Evolutionary conservation across 2,113 vertebrate genomes (phyloP), one percentile per base, ranked within the genome.

Genomic region (Brachyistius frenatus): DNA sequence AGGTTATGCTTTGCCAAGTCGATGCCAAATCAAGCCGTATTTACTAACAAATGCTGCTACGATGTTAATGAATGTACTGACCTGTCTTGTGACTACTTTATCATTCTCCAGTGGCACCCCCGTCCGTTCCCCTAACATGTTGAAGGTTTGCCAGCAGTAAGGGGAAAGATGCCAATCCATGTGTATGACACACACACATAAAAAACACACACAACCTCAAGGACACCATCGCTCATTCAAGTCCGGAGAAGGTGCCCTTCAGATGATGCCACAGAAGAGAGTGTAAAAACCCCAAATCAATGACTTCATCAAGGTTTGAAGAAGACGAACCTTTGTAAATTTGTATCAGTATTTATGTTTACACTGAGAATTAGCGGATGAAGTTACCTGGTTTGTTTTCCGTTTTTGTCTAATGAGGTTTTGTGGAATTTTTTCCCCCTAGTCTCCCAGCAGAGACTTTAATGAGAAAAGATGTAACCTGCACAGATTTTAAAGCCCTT

Each of bases 81-180:
- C 92, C 91, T 92, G 87, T 78, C 86, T 91, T 79, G 89, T 75
- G 85, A 92, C 90, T 76, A 93, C 91, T 95, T 92, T 85, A 93
- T 93, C 91, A 92, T 92, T 84, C 88, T 92, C 81, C 87, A 86
- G 88, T 92, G 89, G 84, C 92, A 90, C 72, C 86, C 49, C 81
- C 69, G 81, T 84, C 90, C 86, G 69, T 85, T 90, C 85, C 90
- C 85, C 68, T 9, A 88, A 91, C 83, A 78, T 52, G 86, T 88
- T 92, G 92, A 94, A 90, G 84, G 55, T 32, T 81, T 94, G 94
- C 94, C 94, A 95, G 89, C 84, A 87, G 88, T 83, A 65, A 81
- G 83, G 90, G 93, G 92, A 94, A 93, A 84, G 90, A 92, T 95
- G 94, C 94, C 94, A 94, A 93, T 92, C 91, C 85, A 86, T 86